A percentile compares a stretch with the other conserved stretches of the same genome.
Conservation (phyloP, 2,113 vertebrate genomes). For the Gymnobelideus leadbeateri region DNA sequence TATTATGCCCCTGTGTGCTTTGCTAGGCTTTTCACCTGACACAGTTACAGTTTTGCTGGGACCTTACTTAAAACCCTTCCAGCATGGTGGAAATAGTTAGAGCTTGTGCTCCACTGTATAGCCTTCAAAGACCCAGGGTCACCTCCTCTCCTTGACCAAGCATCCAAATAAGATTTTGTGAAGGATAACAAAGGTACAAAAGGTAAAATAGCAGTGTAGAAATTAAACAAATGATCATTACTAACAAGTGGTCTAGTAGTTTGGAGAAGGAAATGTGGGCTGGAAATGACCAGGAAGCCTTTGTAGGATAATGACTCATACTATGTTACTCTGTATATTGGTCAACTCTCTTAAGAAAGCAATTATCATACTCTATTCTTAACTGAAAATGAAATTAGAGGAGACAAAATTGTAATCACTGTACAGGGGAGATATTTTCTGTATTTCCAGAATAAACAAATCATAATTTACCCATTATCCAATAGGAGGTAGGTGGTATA, state of each 20-base stretch:
- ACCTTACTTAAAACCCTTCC: neutral
- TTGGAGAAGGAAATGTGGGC: neutral
- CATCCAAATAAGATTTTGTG: neutral
- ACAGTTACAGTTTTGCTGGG: neutral
- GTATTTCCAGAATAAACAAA: neutral
- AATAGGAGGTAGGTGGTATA: neutral
- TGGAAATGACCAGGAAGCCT: neutral
- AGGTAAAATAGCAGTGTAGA: neutral
- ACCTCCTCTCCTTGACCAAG: neutral
- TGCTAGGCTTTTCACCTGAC: neutral
- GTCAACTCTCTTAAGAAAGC: neutral
- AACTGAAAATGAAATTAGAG: neutral
- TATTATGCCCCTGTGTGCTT: neutral
- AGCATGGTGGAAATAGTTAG: neutral
- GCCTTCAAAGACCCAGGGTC: neutral
- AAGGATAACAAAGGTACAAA: neutral
- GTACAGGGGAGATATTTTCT: neutral
- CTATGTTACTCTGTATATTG: neutral
- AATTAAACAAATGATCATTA: neutral
- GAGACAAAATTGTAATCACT: neutral
- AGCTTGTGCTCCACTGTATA: neutral
- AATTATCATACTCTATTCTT: neutral
- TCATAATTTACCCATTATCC: neutral
- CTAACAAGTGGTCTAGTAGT: neutral
- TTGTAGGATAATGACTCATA: neutral